Conservation (phyloP, 2,113 vertebrate genomes). For the Seriola quinqueradiata region DNA sequence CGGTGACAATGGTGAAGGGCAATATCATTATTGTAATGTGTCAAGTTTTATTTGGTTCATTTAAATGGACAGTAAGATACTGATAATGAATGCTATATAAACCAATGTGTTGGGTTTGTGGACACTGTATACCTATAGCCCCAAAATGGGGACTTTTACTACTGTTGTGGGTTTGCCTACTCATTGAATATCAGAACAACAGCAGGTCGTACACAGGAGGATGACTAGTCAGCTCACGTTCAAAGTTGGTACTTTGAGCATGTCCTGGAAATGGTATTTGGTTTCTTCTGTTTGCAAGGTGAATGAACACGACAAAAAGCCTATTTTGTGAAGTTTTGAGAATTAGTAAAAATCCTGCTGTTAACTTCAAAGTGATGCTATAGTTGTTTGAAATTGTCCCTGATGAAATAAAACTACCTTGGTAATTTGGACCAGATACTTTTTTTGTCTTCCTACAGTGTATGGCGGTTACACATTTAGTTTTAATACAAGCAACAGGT, state of each 20-base stretch:
- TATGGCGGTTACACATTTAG: not conserved
- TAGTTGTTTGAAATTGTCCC: constrained; percentile 70
- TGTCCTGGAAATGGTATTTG: constrained; percentile 26
- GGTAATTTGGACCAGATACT: constrained; percentile 45
- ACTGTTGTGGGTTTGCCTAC: constrained; percentile 65
- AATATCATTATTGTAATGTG: constrained; percentile 24
- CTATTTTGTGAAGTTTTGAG: constrained; percentile 59
- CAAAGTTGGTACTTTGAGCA: not conserved
- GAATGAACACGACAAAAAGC: constrained; percentile 31
- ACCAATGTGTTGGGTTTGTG: constrained; percentile 70
- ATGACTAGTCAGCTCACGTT: not conserved
- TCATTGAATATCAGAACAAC: constrained; percentile 36
- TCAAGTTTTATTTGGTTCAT: constrained; percentile 62
- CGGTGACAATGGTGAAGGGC: constrained; percentile 7
- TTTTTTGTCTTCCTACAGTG: not conserved
- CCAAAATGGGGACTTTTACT: constrained; percentile 68
- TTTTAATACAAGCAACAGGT: not conserved
- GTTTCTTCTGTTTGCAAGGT: constrained; percentile 55
- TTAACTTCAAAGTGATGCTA: constrained; percentile 55
- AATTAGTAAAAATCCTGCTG: constrained; percentile 29
- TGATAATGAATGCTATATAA: constrained; percentile 61
- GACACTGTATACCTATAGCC: constrained; percentile 64
- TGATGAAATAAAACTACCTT: constrained; percentile 73
- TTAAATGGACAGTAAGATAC: constrained; percentile 54
- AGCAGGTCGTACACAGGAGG: not conserved